Percentiles rank a stretch among this genome's conserved stretches.
Conservation (phyloP, 1,140 invertebrate genomes). For the Dryas iulia region DNA sequence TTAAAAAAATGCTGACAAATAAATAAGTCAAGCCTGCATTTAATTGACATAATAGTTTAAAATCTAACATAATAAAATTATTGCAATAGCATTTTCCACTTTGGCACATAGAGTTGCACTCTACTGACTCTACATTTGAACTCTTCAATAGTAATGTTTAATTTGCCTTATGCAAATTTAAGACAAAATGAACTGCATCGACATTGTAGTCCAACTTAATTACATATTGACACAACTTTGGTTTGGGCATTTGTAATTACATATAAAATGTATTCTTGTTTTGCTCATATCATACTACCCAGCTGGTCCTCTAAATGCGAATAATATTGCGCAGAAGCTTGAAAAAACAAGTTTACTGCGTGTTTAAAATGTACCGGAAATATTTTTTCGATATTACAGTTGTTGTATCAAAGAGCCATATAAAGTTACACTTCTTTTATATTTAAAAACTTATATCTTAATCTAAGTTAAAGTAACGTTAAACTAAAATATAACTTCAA, state of each 20-base stretch:
- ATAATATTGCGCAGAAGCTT: conserved; percentile 11
- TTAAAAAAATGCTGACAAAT: neutral
- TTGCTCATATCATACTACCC: neutral
- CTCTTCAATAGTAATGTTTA: neutral
- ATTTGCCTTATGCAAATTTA: neutral
- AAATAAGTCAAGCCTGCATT: conserved; percentile 2
- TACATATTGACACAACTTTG: neutral
- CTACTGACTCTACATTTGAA: conserved; percentile 6
- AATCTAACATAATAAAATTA: conserved; percentile 45
- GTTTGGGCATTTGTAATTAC: neutral
- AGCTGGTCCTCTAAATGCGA: conserved; percentile 1
- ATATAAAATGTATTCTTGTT: neutral
- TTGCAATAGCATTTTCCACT: conserved; percentile 55
- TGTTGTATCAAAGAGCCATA: conserved; percentile 3
- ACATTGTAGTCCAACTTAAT: neutral
- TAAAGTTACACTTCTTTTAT: neutral
- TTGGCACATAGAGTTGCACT: conserved; percentile 53
- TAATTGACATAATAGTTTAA: conserved; percentile 27
- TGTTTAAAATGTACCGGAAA: conserved; percentile 1
- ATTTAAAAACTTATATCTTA: conserved; percentile 2
- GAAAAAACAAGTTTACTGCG: conserved; percentile 13
- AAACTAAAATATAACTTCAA: conserved; percentile 39
- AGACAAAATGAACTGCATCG: neutral
- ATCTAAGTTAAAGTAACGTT: conserved; percentile 32
- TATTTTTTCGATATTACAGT: neutral